phyloP scores from a whole-genome alignment of 2,888 invertebrate species.

The Chrysomela aeneicollis region DNA sequence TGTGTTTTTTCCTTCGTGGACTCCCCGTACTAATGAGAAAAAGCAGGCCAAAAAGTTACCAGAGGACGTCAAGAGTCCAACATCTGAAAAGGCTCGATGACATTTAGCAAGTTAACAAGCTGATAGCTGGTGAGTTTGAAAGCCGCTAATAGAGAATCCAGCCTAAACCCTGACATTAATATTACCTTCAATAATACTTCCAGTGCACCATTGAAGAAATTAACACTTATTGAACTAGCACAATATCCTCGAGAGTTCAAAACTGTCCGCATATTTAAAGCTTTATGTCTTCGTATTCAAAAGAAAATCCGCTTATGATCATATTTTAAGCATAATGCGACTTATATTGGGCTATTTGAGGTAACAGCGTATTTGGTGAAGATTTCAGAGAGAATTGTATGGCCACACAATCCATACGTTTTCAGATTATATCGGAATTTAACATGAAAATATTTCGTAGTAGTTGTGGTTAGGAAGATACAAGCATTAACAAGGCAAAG shows the following conservation, averaged over 20 bases:
- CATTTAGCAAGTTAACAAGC: too few species aligned
- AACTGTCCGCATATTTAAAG: too few species aligned
- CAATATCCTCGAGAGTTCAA: background rate
- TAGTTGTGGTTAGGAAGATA: background rate
- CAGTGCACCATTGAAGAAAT: too few species aligned
- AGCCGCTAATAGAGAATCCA: too few species aligned
- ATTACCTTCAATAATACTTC: too few species aligned
- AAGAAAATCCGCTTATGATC: conserved; percentile 18
- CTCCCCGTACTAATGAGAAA: too few species aligned
- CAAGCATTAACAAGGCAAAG: background rate
- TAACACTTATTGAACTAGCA: background rate
- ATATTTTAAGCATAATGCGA: conserved; percentile 25
- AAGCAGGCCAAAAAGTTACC: too few species aligned
- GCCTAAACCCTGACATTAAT: too few species aligned
- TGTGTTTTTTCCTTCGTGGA: too few species aligned
- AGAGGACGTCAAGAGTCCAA: too few species aligned
- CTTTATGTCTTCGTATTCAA: background rate
- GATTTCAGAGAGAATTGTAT: conserved; percentile 22
- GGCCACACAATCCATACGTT: conserved; percentile 23
- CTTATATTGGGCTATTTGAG: conserved; percentile 25
- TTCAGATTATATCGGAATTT: conserved; percentile 22
- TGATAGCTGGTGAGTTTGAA: too few species aligned
- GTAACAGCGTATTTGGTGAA: conserved; percentile 22
- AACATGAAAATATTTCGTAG: conserved; percentile 17
- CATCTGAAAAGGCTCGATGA: too few species aligned